Evolutionary conservation across 2,888 invertebrate genomes (phyloP).

Genomic region (Watsonalla cultraria): DNA sequence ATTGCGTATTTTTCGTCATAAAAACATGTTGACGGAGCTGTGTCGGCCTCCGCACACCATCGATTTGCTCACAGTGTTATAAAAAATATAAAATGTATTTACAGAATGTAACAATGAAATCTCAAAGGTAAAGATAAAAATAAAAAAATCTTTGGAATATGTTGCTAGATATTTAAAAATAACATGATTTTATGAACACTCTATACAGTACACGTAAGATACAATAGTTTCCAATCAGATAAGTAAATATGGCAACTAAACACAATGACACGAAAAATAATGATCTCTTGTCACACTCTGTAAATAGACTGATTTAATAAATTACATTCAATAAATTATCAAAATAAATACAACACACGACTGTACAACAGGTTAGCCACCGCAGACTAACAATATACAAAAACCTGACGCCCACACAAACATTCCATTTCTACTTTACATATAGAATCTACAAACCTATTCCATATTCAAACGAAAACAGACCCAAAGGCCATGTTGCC

Average conservation of each 20-base stretch:
- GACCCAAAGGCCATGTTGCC: not conserved
- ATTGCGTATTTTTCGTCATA: not conserved
- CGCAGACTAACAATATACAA: not conserved
- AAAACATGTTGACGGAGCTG: not conserved
- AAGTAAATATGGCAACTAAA: not conserved
- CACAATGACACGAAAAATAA: not conserved
- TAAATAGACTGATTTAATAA: not conserved
- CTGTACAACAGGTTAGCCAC: not conserved
- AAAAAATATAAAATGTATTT: conserved; percentile 6
- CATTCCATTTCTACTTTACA: not conserved
- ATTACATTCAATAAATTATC: not conserved
- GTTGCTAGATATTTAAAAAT: not conserved
- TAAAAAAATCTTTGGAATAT: not conserved
- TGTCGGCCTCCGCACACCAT: not conserved
- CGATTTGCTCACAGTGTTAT: conserved; percentile 1
- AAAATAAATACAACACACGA: not conserved
- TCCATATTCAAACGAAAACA: not conserved
- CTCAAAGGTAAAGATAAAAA: not conserved
- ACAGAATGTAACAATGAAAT: conserved; percentile 1
- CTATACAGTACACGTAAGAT: not conserved
- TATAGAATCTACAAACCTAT: not conserved
- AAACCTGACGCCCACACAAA: not conserved
- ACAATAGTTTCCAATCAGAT: not conserved
- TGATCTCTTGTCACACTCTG: not conserved
- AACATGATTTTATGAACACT: not conserved